These are phyloP conservation scores for Allenopithecus nigroviridis DNA, from an alignment of 2,797 vertebrate genomes.

Conservation along the genomic window DNA sequence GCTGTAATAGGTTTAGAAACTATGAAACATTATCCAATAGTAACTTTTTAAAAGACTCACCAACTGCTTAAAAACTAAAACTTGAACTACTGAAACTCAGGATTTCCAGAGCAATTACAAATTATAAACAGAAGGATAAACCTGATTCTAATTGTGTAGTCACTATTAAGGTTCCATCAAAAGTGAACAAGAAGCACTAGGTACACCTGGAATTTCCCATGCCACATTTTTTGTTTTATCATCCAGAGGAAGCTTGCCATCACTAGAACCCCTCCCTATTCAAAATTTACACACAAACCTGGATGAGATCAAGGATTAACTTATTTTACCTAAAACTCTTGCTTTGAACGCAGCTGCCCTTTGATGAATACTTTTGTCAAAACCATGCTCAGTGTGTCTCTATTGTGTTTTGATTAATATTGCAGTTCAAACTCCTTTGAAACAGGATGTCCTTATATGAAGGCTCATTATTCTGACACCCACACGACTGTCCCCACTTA, in stretches of 20 bases:
- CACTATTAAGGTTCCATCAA: neutral
- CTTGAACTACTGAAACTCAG: slow-evolving; percentile 4
- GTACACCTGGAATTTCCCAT: neutral
- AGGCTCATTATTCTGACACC: slow-evolving; percentile 55
- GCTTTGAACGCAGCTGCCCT: slow-evolving; percentile 36
- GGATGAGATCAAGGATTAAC: neutral
- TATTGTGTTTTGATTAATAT: slow-evolving; percentile 75
- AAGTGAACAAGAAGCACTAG: neutral
- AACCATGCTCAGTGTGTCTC: slow-evolving; percentile 65
- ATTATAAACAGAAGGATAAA: neutral
- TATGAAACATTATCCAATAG: neutral
- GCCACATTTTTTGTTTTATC: neutral
- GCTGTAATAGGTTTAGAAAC: slow-evolving; percentile 27
- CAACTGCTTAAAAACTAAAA: slow-evolving; percentile 46
- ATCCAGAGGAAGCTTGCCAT: neutral
- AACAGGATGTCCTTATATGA: slow-evolving; percentile 69
- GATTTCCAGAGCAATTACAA: slow-evolving; percentile 8
- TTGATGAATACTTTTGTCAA: slow-evolving; percentile 12
- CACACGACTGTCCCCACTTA: neutral
- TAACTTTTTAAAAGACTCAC: slow-evolving; percentile 42
- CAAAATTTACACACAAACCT: neutral
- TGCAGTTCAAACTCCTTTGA: slow-evolving; percentile 75
- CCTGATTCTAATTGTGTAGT: neutral
- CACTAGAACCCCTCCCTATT: neutral
- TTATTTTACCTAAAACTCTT: slow-evolving; percentile 35